Base-by-base conservation (phyloP, 1,140 invertebrate genomes). In the Melanaphis sacchari region DNA sequence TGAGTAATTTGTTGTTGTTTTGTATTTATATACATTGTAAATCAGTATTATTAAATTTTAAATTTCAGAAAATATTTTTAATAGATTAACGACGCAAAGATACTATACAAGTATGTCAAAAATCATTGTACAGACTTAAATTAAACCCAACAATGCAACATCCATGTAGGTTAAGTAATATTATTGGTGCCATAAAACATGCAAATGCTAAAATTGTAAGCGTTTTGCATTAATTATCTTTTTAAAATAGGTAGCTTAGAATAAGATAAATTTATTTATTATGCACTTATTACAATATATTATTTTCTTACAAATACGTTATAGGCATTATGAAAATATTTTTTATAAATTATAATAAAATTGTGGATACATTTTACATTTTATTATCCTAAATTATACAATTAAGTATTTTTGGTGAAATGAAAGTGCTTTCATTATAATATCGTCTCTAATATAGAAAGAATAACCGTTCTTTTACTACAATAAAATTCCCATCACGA, bases 401-500 rank as follows among this genome's bases (percentile, higher is more conserved):
- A 85, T 85, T 85, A 43, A n/a, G 15, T 6, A 18, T 66, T 36
- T n/a, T 76, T 21, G 9, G 24, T 43, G 40, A 85, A 85, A 85
- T 85, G 24, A 15, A 85, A 85, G 8, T 66, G 40, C 2, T 40
- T 41, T 31, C 9, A 15, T 76, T 59, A n/a, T 76, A n/a, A n/a
- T n/a, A 76, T n/a, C 59, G n/a, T 76, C 6, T 0, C 31, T 6
- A n/a, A 15, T 76, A n/a, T 40, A 85, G 7, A 85, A 46, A 85
- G 84, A 26, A 43, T 21, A 52, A 89, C n/a, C 31, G 24, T 36
- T n/a, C 31, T 52, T 89, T 49, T 8, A 26, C 36, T 40, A 24
- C 8, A 84, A 76, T 11, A 4, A 5, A 85, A 91, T 91, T 91
- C 66, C 36, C 66, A 49, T 91, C 90, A 91, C 66, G 41, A 15